phyloP scores from a whole-genome alignment of 2,888 invertebrate species.

The Eupithecia subumbrata region DNA sequence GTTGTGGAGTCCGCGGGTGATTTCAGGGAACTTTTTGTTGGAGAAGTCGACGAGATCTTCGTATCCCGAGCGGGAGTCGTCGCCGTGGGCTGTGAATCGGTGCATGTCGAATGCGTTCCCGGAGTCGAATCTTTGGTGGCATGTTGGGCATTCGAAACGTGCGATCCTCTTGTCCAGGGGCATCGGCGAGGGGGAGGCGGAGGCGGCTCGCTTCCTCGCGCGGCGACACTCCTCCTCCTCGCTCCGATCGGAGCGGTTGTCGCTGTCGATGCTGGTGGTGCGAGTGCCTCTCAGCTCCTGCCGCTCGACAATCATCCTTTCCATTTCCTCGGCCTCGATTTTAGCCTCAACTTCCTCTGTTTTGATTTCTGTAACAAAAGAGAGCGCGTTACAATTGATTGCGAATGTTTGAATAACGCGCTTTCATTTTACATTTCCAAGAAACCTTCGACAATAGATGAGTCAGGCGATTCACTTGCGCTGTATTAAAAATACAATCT shows the following conservation, averaged over 20 bases:
- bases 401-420: constrained; percentile 76
- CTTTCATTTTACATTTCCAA: constrained; percentile 80
- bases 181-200: constrained; percentile 68
- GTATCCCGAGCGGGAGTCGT: constrained; percentile 86
- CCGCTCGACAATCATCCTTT: constrained; percentile 65
- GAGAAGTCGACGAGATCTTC: constrained; percentile 92
- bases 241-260: constrained; percentile 83
- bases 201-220: constrained; percentile 73
- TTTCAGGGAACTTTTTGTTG: constrained; percentile 90
- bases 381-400: constrained; percentile 72
- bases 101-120: constrained; percentile 89
- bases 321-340: constrained; percentile 71
- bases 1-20: constrained; percentile 87
- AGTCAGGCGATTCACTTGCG: constrained; percentile 74
- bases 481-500: constrained; percentile 71
- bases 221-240: constrained; percentile 73
- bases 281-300: constrained; percentile 66
- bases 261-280: constrained; percentile 81
- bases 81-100: constrained; percentile 85
- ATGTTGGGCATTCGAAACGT: constrained; percentile 87
- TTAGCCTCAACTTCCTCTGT: constrained; percentile 79
- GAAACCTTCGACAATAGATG: constrained; percentile 81
- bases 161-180: constrained; percentile 73
- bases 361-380: constrained; percentile 83
- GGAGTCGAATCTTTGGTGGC: constrained; percentile 89